Conservation (phyloP, 2,113 vertebrate genomes). For the Probosciger aterrimus region DNA sequence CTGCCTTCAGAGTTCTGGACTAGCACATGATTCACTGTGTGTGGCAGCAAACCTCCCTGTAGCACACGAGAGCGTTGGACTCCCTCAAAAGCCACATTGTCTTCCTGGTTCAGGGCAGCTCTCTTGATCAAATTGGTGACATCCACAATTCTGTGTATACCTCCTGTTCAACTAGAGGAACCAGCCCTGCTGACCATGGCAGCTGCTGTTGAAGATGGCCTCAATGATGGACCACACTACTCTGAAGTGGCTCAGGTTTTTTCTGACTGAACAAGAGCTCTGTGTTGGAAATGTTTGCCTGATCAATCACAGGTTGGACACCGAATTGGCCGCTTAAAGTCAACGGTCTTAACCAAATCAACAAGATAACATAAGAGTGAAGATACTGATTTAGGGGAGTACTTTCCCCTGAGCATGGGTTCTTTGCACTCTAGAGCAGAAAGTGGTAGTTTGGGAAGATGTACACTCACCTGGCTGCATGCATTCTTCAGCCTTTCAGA, state of each 20-base stretch:
- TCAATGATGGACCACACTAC: background rate
- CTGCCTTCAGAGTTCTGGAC: slow-evolving; percentile 33
- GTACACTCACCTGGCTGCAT: background rate
- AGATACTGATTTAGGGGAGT: background rate
- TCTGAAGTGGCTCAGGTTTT: background rate
- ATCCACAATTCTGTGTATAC: background rate
- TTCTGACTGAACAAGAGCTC: background rate
- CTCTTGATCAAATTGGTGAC: background rate
- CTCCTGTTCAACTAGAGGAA: background rate
- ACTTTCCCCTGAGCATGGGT: background rate
- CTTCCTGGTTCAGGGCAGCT: background rate
- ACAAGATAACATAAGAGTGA: background rate
- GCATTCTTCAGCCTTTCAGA: background rate
- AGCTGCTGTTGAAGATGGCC: background rate
- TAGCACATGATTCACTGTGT: background rate
- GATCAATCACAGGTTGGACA: background rate
- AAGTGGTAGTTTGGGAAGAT: background rate
- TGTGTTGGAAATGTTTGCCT: background rate
- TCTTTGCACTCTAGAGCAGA: background rate
- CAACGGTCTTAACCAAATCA: background rate
- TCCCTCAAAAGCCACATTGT: background rate
- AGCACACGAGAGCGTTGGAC: background rate
- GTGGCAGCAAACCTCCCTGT: background rate
- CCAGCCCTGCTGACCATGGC: background rate
- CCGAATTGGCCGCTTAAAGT: background rate